phyloP scores from a whole-genome alignment of 2,888 invertebrate species.

The Limnephilus marmoratus region DNA sequence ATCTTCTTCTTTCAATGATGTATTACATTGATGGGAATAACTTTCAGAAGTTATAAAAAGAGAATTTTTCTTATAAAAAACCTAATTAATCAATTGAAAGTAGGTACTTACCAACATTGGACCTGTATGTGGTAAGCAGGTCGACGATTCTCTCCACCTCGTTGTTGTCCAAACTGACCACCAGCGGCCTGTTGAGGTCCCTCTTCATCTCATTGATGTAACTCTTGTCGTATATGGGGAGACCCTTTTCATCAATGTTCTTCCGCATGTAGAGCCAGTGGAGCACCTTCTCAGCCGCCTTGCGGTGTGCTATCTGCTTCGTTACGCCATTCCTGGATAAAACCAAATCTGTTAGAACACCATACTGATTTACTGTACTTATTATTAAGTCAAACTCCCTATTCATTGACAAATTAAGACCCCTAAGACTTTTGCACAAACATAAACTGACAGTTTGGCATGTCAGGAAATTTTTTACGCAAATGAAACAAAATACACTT shows the following conservation, averaged over 20 bases:
- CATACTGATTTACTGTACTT: background rate
- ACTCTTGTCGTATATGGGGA: slow-evolving; percentile 74
- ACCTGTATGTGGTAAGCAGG: slow-evolving; percentile 74
- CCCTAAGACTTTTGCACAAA: no score
- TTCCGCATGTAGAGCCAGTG: slow-evolving; percentile 76
- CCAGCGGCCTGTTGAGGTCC: slow-evolving; percentile 70
- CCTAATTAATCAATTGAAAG: background rate
- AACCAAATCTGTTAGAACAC: background rate
- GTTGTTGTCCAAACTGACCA: slow-evolving; percentile 70
- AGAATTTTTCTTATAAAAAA: no score
- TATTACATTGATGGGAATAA: no score
- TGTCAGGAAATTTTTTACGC: no score
- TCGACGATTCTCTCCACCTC: slow-evolving; percentile 71
- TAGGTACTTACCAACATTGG: slow-evolving; percentile 73
- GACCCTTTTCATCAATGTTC: slow-evolving; percentile 74
- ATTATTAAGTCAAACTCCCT: no score
- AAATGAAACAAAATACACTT: no score
- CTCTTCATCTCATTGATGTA: slow-evolving; percentile 71
- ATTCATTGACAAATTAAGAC: no score
- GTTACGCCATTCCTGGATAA: slow-evolving; percentile 72
- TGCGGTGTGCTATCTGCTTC: slow-evolving; percentile 77
- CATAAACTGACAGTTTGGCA: no score
- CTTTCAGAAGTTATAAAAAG: no score
- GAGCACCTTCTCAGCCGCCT: slow-evolving; percentile 77
- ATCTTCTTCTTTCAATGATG: no score